Percentiles rank a stretch among this genome's conserved stretches.
Evolutionary conservation across 1,140 invertebrate species (phyloP).

Genomic region (Harpegnathos saltator): DNA sequence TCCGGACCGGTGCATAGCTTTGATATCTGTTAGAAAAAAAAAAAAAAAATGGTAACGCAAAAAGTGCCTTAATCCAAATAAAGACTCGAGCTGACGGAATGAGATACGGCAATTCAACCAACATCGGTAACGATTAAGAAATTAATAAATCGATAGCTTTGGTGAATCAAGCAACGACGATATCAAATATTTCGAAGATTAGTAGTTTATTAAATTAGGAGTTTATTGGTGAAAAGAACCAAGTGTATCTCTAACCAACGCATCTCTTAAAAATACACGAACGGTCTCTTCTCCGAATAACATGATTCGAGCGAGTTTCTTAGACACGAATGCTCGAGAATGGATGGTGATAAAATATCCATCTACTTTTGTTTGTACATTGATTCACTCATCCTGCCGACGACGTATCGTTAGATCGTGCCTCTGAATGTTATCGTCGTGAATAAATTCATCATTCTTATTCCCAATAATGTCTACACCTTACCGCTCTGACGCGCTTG

Average conservation of each 20-base stretch:
- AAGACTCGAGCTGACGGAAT: background rate
- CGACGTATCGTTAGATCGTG: background rate
- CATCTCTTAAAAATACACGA: slow-evolving; percentile 5
- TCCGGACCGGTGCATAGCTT: no score
- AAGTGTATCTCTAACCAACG: background rate
- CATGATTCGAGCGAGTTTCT: background rate
- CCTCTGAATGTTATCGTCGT: background rate
- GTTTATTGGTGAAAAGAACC: background rate
- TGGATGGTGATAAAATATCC: background rate
- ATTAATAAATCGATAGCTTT: background rate
- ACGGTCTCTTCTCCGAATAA: background rate
- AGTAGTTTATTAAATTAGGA: no score
- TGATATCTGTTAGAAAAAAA: no score
- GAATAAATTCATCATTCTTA: background rate
- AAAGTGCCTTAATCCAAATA: no score
- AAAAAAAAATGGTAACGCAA: no score
- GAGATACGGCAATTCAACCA: background rate
- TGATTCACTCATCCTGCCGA: background rate
- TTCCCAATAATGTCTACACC: background rate
- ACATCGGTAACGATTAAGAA: background rate
- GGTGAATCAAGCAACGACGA: background rate
- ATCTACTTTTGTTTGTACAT: background rate
- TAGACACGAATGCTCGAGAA: background rate
- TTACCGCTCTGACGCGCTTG: background rate
- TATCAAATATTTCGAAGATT: no score